Evolutionary conservation across 64 coral and sea anemone genomes (phyloP), one percentile per base, ranked within the genome.

Genomic region (Stichodactyla helianthus): DNA sequence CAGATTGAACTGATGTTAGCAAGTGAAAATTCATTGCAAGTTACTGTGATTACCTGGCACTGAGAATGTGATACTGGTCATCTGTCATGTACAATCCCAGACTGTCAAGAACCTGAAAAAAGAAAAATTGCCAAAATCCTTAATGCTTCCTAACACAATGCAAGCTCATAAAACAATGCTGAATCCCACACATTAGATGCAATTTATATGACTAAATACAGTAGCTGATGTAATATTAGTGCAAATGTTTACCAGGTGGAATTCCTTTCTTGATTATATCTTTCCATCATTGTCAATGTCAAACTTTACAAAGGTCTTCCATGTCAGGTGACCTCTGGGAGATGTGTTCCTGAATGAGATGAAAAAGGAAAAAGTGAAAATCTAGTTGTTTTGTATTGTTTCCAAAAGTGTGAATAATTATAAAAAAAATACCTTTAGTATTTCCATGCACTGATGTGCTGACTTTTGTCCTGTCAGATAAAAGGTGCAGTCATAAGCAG

Each of bases 201-300:
- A 44, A 44, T 44, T 44, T 44, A 44, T 44, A 44, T 44, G 35
- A 44, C 35, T 44, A 44, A 44, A 44, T 44, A 44, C 35, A 44
- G 31, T 15, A 4, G 59, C 59, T 68, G 63, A 68, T 7, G 0
- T 20, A 23, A 68, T 20, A 7, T 6, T 68, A 58, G 14, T 6
- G 55, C 9, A 20, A 74, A 14, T 74, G 28, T 89, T 59, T 65
- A 98, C 95, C 93, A 89, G 52, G 65, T 92, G 86, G 71, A 98
- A 98, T 84, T 98, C 95, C 64, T 94, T 94, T 77, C 92, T 89
- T 80, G 95, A 98, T n/a, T n/a, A n/a, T 87, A 98, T 94, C 84
- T 98, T 94, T 35, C 95, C 95, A 85, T 98, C 95, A 23, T 89
- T 83, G 86, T 98, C 87, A 20, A 50, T 19, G 53, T 98, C 93